Evolutionary conservation across 2,797 vertebrate genomes (phyloP).

Genomic region (Cyprinodon diabolis): DNA sequence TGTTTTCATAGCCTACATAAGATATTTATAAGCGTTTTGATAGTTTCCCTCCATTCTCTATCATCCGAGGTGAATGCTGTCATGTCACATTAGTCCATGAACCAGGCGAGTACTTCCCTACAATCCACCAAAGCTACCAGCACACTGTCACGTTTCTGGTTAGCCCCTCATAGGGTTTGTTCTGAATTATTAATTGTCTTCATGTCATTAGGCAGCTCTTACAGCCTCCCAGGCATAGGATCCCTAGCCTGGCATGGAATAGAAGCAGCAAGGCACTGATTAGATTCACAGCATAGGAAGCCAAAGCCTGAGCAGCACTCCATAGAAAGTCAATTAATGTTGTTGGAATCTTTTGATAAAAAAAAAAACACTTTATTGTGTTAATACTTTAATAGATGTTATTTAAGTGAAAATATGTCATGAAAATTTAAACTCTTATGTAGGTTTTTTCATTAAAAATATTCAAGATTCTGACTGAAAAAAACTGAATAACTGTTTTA

Average conservation of each 20-base stretch:
- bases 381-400: not conserved
- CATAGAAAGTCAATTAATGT: conserved; percentile 13
- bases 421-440: not conserved
- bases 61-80: conserved; percentile 79
- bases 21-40: conserved; percentile 80
- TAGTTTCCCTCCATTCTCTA: conserved; percentile 75
- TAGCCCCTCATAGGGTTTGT: conserved; percentile 48
- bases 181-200: conserved; percentile 73
- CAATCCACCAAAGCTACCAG: conserved; percentile 47
- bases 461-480: not conserved
- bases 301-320: conserved; percentile 15
- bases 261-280: conserved; percentile 55
- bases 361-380: not conserved
- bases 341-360: not conserved
- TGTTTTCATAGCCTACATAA: conserved; percentile 60
- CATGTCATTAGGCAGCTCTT: conserved; percentile 59
- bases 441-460: not conserved
- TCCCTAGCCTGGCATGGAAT: conserved; percentile 37
- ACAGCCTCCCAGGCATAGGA: conserved; percentile 33
- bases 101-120: conserved; percentile 34
- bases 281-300: conserved; percentile 41
- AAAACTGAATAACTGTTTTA: not conserved
- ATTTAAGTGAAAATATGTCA: not conserved
- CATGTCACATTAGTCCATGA: conserved; percentile 73
- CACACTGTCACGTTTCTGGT: conserved; percentile 43